A percentile compares a stretch with the other conserved stretches of the same genome.
These are phyloP conservation scores for Lobophora halterata DNA, from an alignment of 2,888 invertebrate genomes.

Conservation along the genomic window DNA sequence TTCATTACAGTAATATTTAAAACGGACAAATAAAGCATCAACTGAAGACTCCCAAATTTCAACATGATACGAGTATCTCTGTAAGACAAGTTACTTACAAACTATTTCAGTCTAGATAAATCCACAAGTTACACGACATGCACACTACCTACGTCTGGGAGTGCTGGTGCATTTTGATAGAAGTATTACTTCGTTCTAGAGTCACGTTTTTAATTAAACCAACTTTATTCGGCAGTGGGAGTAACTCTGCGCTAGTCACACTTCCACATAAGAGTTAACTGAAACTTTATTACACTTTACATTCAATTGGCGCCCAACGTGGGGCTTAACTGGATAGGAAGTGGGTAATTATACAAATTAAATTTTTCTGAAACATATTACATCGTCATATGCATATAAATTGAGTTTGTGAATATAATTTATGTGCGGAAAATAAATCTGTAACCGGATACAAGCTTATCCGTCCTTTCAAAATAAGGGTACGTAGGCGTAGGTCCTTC, in stretches of 20 bases:
- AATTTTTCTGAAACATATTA: slow-evolving; percentile 35
- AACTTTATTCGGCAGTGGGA: slow-evolving; percentile 50
- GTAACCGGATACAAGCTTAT: slow-evolving; percentile 65
- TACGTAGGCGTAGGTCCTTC: slow-evolving; percentile 46
- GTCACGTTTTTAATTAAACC: slow-evolving; percentile 68
- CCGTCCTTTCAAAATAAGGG: slow-evolving; percentile 64
- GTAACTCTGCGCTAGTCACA: slow-evolving; percentile 53
- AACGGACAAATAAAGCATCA: too few species aligned
- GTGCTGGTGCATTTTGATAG: slow-evolving; percentile 29
- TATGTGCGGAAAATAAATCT: slow-evolving; percentile 63
- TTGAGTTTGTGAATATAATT: slow-evolving; percentile 47
- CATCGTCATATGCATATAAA: slow-evolving; percentile 43
- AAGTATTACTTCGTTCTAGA: slow-evolving; percentile 36
- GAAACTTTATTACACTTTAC: slow-evolving; percentile 44
- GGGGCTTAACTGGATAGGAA: slow-evolving; percentile 30
- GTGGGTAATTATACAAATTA: slow-evolving; percentile 27
- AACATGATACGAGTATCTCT: slow-evolving; percentile 20
- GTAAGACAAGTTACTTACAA: slow-evolving; percentile 27
- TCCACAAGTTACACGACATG: slow-evolving; percentile 20
- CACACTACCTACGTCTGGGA: slow-evolving; percentile 25
- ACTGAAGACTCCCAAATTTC: slow-evolving; percentile 1
- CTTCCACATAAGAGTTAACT: slow-evolving; percentile 46
- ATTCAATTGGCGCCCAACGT: slow-evolving; percentile 44
- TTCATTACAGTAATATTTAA: too few species aligned
- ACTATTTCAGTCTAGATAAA: slow-evolving; percentile 24